Conservation (phyloP, 2,888 invertebrate genomes). For the Aporophyla nigra region DNA sequence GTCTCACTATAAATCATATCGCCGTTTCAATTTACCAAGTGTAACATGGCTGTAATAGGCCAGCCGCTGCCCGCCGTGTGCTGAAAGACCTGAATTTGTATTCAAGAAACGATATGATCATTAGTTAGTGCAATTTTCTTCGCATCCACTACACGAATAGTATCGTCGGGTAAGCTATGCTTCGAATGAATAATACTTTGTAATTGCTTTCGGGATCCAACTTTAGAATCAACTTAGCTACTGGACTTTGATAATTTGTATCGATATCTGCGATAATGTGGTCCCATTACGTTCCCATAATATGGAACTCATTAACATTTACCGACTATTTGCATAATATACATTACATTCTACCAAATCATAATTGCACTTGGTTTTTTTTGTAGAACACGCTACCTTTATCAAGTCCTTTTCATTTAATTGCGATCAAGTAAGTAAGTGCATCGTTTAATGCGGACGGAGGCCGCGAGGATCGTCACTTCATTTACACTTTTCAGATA, state of each 20-base stretch:
- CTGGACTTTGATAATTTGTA: constrained; percentile 78
- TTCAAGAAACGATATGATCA: constrained; percentile 89
- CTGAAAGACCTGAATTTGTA: constrained; percentile 89
- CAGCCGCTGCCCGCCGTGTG: constrained; percentile 79
- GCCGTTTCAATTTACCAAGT: constrained; percentile 88
- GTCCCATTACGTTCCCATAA: constrained; percentile 75
- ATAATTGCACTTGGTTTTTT: constrained; percentile 69
- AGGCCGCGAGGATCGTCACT: constrained; percentile 77
- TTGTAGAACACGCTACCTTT: constrained; percentile 65
- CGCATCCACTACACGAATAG: constrained; percentile 84
- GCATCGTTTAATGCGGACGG: constrained; percentile 70
- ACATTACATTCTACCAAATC: constrained; percentile 69
- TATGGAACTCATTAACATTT: constrained; percentile 72
- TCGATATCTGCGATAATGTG: constrained; percentile 74
- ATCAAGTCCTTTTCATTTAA: constrained; percentile 75
- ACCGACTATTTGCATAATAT: constrained; percentile 74
- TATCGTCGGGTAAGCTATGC: constrained; percentile 79
- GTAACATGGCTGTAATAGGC: constrained; percentile 85
- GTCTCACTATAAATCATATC: constrained; percentile 88
- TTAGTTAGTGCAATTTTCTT: constrained; percentile 90
- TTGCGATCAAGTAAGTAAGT: constrained; percentile 75
- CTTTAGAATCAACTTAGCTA: constrained; percentile 78
- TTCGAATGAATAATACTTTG: constrained; percentile 84
- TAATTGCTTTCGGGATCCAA: constrained; percentile 83
- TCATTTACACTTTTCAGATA: constrained; percentile 81